phyloP scores from a whole-genome alignment of 2,888 invertebrate species.

The Axea sp. region DNA sequence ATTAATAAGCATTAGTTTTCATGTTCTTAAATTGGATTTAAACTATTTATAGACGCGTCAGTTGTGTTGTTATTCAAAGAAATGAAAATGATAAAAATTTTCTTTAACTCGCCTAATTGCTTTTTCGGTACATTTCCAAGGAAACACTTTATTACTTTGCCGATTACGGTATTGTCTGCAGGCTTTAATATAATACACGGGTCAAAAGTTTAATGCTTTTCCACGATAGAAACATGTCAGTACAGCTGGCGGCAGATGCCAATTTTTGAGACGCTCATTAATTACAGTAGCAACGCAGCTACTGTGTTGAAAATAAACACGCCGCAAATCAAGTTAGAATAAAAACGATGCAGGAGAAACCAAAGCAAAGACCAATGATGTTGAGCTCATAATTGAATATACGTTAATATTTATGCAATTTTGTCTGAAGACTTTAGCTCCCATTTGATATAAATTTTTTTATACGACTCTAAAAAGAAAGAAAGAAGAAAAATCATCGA shows the following conservation, averaged over 20 bases:
- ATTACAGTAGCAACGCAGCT: conserved; percentile 28
- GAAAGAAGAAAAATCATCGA: conserved; percentile 1
- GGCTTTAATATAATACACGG: conserved; percentile 23
- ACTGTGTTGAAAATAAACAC: conserved; percentile 41
- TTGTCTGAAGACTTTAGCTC: conserved; percentile 23
- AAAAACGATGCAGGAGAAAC: conserved; percentile 18
- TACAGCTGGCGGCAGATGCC: conserved; percentile 33
- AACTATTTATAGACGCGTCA: conserved; percentile 7
- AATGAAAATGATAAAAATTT: conserved; percentile 37
- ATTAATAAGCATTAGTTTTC: conserved; percentile 22
- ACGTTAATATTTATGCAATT: conserved; percentile 49
- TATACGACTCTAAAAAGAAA: conserved; percentile 6
- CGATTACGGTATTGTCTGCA: conserved; percentile 11
- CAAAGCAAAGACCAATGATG: too few relatives aligned
- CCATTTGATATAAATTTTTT: conserved; percentile 26
- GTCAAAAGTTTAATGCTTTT: conserved; percentile 24
- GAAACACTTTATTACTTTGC: conserved; percentile 13
- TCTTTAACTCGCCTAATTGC: conserved; percentile 17
- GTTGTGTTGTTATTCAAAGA: conserved; percentile 22
- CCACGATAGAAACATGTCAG: conserved; percentile 5
- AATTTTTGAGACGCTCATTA: conserved; percentile 53
- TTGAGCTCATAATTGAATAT: conserved; percentile 28
- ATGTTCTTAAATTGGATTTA: conserved; percentile 16
- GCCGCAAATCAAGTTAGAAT: conserved; percentile 38
- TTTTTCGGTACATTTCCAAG: conserved; percentile 1